Evolutionary conservation across 2,888 invertebrate genomes (phyloP), one percentile per base, ranked within the genome.

Genomic region (Balanococcus diminutus): DNA sequence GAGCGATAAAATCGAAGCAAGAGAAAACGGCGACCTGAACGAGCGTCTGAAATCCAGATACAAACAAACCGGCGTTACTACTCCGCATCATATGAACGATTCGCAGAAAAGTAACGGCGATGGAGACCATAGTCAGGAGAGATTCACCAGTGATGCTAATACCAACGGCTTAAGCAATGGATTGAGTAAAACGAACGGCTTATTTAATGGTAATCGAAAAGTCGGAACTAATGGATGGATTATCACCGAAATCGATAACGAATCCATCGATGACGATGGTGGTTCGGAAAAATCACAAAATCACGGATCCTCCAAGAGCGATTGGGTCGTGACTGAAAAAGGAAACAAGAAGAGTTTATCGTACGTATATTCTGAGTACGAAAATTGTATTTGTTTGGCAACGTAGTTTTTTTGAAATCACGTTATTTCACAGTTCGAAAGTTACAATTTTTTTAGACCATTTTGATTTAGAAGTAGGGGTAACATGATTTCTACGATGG

Each of bases 151-250:
- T n/a, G 75, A 51, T 28, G 6, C 46, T 6, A 72, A 51, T 28
- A 42, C 16, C 5, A 83, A 86, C 9, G 86, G 86, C 1, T 32
- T 81, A 19, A 32, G 36, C 5, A 86, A 81, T 22, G 86, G 86
- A 28, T 2, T 79, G n/a, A 46, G 46, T 79, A 75, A 79, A 72
- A 28, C 79, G 2, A 39, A 25, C 11, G 42, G 28, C 19, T 9
- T 46, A 11, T 19, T 25, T 25, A 42, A 75, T 39, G 82, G 82
- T 16, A 67, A n/a, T 28, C 11, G 72, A 22, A 42, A 67, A 16
- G 31, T 25, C 3, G 42, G 22, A 14, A 2, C 85, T n/a, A 86
- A 81, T 22, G 86, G 86, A 25, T 86, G 86, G 86, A 25, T 81
- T n/a, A 42, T 86, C 31, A 81, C 81, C n/a, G 51, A 42, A 5